A percentile compares a stretch with the other conserved stretches of the same genome.
phyloP scores from a whole-genome alignment of 2,797 vertebrate species.

The Sebastes itinus region DNA sequence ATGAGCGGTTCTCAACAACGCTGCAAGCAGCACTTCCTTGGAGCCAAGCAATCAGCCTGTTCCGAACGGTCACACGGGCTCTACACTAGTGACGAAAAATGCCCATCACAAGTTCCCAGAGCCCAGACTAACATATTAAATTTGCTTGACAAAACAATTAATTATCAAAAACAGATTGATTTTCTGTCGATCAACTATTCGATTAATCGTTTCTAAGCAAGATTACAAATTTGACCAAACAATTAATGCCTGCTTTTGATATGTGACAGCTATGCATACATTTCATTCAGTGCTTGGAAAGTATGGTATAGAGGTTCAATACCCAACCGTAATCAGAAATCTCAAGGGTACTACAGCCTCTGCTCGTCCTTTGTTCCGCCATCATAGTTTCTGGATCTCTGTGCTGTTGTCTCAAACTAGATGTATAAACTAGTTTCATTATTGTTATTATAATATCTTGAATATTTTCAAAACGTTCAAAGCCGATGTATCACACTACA shows the following conservation, averaged over 20 bases:
- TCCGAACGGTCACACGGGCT: no score
- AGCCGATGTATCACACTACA: not conserved
- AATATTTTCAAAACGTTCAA: not conserved
- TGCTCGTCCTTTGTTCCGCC: no score
- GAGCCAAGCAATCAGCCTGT: no score
- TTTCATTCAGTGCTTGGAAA: not conserved
- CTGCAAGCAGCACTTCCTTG: no score
- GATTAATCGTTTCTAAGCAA: no score
- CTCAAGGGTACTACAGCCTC: not conserved
- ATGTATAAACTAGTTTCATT: not conserved
- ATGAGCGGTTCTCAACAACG: no score
- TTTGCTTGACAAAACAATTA: no score
- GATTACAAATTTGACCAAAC: not conserved
- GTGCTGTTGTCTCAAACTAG: not conserved
- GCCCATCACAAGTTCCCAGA: no score
- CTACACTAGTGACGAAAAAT: no score
- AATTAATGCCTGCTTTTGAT: not conserved
- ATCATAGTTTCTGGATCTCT: not conserved
- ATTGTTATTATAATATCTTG: not conserved
- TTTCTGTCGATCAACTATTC: no score
- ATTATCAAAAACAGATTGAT: no score
- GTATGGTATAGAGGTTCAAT: not conserved
- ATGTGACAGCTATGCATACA: not conserved
- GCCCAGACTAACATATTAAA: no score
- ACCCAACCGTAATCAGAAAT: not conserved